A percentile compares a stretch with the other conserved stretches of the same genome.
Conservation (phyloP, 2,888 invertebrate species). For the Drosophila barbarae region DNA sequence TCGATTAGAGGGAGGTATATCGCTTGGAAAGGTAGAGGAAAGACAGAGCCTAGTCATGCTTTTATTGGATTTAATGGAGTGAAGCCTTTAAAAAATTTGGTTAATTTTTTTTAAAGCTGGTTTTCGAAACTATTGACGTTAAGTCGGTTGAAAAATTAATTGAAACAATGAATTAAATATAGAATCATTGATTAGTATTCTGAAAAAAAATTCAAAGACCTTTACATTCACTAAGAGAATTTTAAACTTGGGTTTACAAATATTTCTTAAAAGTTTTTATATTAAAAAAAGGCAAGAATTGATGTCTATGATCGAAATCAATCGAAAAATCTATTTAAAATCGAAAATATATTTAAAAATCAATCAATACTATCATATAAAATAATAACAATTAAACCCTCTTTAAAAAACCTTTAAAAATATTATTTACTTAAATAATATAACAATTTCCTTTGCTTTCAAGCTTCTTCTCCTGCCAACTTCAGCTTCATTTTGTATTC, state of each 20-base stretch:
- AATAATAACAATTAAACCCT: too few relatives aligned
- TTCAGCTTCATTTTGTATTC: constrained; percentile 25
- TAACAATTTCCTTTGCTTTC: neutral
- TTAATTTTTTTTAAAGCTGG: neutral
- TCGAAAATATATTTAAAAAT: too few relatives aligned
- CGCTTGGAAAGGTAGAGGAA: constrained; percentile 8
- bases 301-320: too few relatives aligned
- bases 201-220: neutral
- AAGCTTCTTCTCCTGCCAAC: neutral
- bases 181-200: neutral
- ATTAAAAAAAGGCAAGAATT: too few relatives aligned
- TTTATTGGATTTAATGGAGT: constrained; percentile 2
- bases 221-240: neutral
- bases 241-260: neutral
- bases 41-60: constrained; percentile 3
- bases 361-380: too few relatives aligned
- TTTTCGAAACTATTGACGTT: too few relatives aligned
- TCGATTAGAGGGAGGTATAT: constrained; percentile 13
- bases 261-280: too few relatives aligned
- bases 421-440: neutral
- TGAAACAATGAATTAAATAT: neutral
- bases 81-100: neutral
- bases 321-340: too few relatives aligned
- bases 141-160: too few relatives aligned
- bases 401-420: too few relatives aligned